Percentiles rank a stretch among this genome's conserved stretches.
Evolutionary conservation across 2,888 invertebrate species (phyloP).

Genomic region (Cephus rjabovi): DNA sequence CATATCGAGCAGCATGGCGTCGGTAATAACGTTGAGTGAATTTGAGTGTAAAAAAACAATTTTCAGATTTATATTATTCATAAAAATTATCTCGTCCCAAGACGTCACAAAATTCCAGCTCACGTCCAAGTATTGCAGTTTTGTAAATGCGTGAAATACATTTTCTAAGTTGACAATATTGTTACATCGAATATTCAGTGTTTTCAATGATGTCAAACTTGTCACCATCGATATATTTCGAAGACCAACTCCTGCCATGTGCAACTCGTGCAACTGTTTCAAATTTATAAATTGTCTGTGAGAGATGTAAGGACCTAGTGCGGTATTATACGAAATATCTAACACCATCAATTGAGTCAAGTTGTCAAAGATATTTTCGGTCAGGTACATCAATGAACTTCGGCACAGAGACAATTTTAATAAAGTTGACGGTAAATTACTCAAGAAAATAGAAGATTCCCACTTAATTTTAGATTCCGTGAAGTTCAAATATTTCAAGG

Average conservation of each 20-base stretch:
- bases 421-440: slow-evolving; percentile 52
- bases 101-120: slow-evolving; percentile 70
- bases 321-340: slow-evolving; percentile 71
- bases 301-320: slow-evolving; percentile 55
- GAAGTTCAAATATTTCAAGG: slow-evolving; percentile 63
- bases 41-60: slow-evolving; percentile 69
- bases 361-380: slow-evolving; percentile 62
- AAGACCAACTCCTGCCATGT: slow-evolving; percentile 60
- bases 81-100: slow-evolving; percentile 69
- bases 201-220: slow-evolving; percentile 64
- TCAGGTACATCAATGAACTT: slow-evolving; percentile 63
- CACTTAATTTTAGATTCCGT: slow-evolving; percentile 62
- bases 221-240: slow-evolving; percentile 63
- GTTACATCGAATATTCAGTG: slow-evolving; percentile 69
- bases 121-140: slow-evolving; percentile 69
- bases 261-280: slow-evolving; percentile 63
- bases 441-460: slow-evolving; percentile 57
- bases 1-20: slow-evolving; percentile 72
- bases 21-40: slow-evolving; percentile 70
- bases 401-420: slow-evolving; percentile 67
- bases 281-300: slow-evolving; percentile 64
- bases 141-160: slow-evolving; percentile 46
- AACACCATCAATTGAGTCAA: slow-evolving; percentile 66
- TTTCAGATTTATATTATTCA: slow-evolving; percentile 62
- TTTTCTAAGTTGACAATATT: slow-evolving; percentile 65